Evolutionary conservation across 1,140 invertebrate species (phyloP).

Genomic region (Lamellibrachia luymesi): DNA sequence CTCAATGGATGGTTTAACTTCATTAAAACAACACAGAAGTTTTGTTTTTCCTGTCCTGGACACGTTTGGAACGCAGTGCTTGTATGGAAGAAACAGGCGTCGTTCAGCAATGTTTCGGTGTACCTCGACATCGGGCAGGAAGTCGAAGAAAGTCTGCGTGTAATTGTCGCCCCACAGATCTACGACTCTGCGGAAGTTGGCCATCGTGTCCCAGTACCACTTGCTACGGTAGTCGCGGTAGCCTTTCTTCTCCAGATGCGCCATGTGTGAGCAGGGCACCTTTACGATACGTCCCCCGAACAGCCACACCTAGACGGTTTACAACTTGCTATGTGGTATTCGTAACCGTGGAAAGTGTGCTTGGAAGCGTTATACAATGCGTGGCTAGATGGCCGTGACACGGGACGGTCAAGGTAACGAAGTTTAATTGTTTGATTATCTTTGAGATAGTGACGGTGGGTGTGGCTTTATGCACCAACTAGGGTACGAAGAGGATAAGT

Average conservation of each 20-base stretch:
- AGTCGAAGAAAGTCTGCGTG: not conserved
- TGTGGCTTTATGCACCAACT: not conserved
- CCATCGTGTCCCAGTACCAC: not conserved
- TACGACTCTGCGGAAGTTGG: not conserved
- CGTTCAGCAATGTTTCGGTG: not conserved
- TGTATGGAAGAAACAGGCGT: not conserved
- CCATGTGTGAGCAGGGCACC: constrained; percentile 18
- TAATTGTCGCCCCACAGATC: not conserved
- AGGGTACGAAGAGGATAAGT: not conserved
- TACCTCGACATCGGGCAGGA: not conserved
- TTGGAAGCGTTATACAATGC: not conserved
- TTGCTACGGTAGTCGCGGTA: constrained; percentile 6
- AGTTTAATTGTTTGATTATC: no score
- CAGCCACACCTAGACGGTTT: constrained; percentile 18
- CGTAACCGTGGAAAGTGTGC: not conserved
- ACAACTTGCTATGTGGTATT: not conserved
- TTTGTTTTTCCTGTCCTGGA: no score
- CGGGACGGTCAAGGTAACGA: no score
- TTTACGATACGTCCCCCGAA: constrained; percentile 18
- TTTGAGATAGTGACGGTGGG: no score
- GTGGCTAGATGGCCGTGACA: no score
- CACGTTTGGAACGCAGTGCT: not conserved
- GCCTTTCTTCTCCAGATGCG: constrained; percentile 18
- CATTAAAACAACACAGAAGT: no score
- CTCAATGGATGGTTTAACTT: no score